These are phyloP conservation scores for Tortricodes alternella DNA, from an alignment of 2,888 invertebrate species.

Conservation along the genomic window DNA sequence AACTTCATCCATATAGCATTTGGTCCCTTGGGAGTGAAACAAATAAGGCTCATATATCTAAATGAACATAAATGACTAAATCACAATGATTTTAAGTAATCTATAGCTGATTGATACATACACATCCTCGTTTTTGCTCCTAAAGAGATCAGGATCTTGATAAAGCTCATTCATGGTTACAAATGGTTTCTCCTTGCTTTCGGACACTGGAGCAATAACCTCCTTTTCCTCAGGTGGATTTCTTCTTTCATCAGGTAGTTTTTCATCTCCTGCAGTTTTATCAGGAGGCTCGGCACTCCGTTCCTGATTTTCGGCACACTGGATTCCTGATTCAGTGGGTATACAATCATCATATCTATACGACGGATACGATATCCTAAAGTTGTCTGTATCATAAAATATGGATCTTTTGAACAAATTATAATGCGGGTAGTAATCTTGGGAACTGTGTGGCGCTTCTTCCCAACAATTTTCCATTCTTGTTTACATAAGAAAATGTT, in stretches of 20 bases:
- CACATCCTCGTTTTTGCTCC: not conserved
- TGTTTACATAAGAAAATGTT: slow-evolving; percentile 37
- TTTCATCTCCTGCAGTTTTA: too few species aligned
- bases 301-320: slow-evolving; percentile 12
- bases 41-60: too few species aligned
- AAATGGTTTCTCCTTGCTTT: not conserved
- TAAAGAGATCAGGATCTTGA: slow-evolving; percentile 4
- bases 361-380: slow-evolving; percentile 39
- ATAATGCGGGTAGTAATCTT: slow-evolving; percentile 41
- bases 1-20: too few species aligned
- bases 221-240: not conserved
- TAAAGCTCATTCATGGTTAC: slow-evolving; percentile 12
- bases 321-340: slow-evolving; percentile 6
- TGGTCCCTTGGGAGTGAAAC: too few species aligned
- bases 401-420: slow-evolving; percentile 47
- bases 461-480: slow-evolving; percentile 39
- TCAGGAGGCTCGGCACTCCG: slow-evolving; percentile 11
- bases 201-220: not conserved
- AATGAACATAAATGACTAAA: too few species aligned
- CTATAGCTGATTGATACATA: not conserved
- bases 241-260: too few species aligned
- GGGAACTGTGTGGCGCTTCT: slow-evolving; percentile 35
- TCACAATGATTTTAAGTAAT: not conserved
- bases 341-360: slow-evolving; percentile 35
- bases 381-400: slow-evolving; percentile 47